These are phyloP conservation scores for Gymnoscopelus braueri DNA, from an alignment of 2,797 vertebrate species.

Conservation along the genomic window DNA sequence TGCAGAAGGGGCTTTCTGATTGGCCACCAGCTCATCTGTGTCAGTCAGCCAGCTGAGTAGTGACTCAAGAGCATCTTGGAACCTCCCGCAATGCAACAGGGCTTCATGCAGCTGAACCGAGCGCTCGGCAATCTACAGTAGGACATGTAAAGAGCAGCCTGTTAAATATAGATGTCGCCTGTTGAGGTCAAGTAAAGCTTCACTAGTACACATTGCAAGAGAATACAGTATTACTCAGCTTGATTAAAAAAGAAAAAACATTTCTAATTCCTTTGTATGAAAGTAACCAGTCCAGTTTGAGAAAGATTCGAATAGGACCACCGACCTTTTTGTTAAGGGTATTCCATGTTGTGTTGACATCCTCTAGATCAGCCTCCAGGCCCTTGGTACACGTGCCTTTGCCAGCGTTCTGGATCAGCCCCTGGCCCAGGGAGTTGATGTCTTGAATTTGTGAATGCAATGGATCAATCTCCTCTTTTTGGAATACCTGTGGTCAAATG, in stretches of 20 bases:
- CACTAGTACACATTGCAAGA: constrained; percentile 19
- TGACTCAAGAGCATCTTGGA: constrained; percentile 97
- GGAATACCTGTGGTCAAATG: constrained; percentile 86
- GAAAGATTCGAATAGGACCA: neutral
- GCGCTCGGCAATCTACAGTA: constrained; percentile 92
- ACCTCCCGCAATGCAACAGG: constrained; percentile 95
- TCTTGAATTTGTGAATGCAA: constrained; percentile 91
- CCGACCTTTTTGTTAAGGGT: constrained; percentile 96
- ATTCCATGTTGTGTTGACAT: constrained; percentile 91
- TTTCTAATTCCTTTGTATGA: constrained; percentile 4
- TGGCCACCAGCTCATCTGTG: constrained; percentile 96
- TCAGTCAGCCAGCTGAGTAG: constrained; percentile 97
- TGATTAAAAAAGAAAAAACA: neutral
- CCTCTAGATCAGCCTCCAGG: constrained; percentile 91
- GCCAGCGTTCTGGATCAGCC: constrained; percentile 92
- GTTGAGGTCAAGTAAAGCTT: constrained; percentile 8
- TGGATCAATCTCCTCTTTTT: constrained; percentile 95
- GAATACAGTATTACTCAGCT: neutral
- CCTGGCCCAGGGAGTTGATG: constrained; percentile 91
- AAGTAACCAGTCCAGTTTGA: constrained; percentile 16
- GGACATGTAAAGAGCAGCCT: constrained; percentile 18
- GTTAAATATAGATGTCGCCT: constrained; percentile 50
- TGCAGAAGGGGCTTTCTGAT: constrained; percentile 95
- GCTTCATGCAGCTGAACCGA: constrained; percentile 96
- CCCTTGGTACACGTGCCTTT: constrained; percentile 87